Base-by-base conservation (phyloP, 2,113 vertebrate species). In the Hiodon tergisus region DNA sequence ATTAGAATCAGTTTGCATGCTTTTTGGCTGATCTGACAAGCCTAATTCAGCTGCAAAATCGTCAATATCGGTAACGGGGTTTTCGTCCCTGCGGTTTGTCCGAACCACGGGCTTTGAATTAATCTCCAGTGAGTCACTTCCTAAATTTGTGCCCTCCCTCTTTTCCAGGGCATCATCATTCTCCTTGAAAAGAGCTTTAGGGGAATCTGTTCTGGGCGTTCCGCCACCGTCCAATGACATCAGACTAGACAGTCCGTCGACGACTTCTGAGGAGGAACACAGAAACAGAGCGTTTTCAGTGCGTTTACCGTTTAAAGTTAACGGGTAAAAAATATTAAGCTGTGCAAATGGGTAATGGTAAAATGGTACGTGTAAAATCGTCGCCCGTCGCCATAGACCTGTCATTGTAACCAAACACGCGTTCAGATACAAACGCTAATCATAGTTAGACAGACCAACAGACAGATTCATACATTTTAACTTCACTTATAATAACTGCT, bases 241-340 rank as follows among this genome's bases (percentile, higher is more conserved):
- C 73, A 87, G 78, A 79, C 81, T 89, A 77, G 90, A 89, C 76
- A 89, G 85, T 74, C 85, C 84, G 79, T 91, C 90, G 83, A 89
- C 86, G 90, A 89, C 95, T 97, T 87, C 47, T 74, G 77, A 7
- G 67, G 76, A 16, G 79, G 67, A 83, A 13, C 13, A 54, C 8
- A 67, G 31, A 31, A 31, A 31, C 31, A 31, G 31, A 31, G 31
- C 31, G 31, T 31, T 31, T 31, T 31, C 31, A 31, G 31, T 31
- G 31, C 31, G 31, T 31, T 31, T 31, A 31, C 31, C 31, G 31
- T 31, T 31, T 31, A 31, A 31, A 31, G 31, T 31, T 31, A 31
- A 31, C 31, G 2, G 31, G 31, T 31, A 31, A 31, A 31, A 31
- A 31, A 31, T 31, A 31, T 31, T 31, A 31, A 31, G 31, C 31